Evolutionary conservation across 2,797 vertebrate genomes (phyloP).

Genomic region (Dendrocincla tyrannina): DNA sequence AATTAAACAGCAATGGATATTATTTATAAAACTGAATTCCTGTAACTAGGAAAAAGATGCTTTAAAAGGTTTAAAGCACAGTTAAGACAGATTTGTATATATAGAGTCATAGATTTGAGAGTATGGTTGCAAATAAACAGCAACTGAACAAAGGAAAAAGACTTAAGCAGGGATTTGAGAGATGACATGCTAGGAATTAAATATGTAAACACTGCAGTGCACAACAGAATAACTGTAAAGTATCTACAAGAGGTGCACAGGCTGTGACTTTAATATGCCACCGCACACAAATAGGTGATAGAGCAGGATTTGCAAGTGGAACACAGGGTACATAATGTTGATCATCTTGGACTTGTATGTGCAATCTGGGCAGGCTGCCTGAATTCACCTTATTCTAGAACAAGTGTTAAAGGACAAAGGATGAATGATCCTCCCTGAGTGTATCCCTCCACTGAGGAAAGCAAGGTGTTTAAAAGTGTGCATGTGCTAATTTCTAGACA

Average conservation of each 20-base stretch:
- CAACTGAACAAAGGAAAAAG: neutral
- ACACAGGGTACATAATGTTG: neutral
- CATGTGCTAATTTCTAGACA: neutral
- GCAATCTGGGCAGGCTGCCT: neutral
- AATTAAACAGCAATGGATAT: neutral
- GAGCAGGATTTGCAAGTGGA: neutral
- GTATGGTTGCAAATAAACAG: neutral
- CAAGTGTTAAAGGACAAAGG: neutral
- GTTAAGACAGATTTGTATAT: neutral
- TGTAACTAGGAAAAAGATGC: neutral
- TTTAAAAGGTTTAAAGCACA: neutral
- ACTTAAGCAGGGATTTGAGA: neutral
- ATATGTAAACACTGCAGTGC: neutral
- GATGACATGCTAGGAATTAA: neutral
- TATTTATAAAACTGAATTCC: neutral
- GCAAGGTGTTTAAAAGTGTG: neutral
- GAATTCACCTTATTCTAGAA: neutral
- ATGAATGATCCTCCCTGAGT: neutral
- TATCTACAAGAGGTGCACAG: neutral
- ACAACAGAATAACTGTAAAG: neutral
- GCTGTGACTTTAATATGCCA: neutral
- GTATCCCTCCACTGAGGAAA: neutral
- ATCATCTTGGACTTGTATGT: neutral
- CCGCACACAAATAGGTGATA: neutral
- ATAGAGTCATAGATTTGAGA: neutral